These are phyloP conservation scores for Archilochus colubris DNA, from an alignment of 2,113 vertebrate species.

Conservation along the genomic window DNA sequence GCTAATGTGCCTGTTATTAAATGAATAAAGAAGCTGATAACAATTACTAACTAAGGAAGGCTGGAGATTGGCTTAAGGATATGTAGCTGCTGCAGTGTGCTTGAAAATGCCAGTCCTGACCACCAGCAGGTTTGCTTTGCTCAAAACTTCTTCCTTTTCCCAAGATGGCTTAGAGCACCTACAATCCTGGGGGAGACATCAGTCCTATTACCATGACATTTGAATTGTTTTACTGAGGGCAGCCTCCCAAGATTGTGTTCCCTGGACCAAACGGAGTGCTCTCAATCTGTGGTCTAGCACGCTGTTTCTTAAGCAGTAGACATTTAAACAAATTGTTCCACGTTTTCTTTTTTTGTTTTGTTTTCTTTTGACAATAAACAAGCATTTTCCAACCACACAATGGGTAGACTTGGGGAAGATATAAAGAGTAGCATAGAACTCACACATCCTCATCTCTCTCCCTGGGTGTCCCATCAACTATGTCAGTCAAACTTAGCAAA, in stretches of 20 bases:
- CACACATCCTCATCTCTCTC: not conserved
- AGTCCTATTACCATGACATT: not conserved
- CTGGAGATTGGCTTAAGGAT: not conserved
- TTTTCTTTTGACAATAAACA: not conserved
- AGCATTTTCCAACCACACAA: not conserved
- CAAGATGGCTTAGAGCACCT: not conserved
- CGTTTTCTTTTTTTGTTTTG: not conserved
- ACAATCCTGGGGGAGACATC: not conserved
- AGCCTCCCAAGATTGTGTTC: not conserved
- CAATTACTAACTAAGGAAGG: not conserved
- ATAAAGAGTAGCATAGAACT: not conserved
- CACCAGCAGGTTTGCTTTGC: not conserved
- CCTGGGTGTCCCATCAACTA: not conserved
- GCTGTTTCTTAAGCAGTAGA: not conserved
- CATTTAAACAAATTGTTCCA: not conserved
- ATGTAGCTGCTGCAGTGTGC: not conserved
- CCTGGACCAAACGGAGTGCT: not conserved
- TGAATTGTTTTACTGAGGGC: not conserved
- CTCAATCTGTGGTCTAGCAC: slow-evolving; percentile 7
- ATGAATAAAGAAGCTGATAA: not conserved
- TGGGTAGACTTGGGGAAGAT: not conserved
- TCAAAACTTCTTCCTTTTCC: not conserved
- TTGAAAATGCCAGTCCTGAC: not conserved
- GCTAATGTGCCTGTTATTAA: not conserved
- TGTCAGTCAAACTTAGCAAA: not conserved